These are phyloP conservation scores for Orussus abietinus DNA, from an alignment of 1,140 invertebrate genomes.

Conservation along the genomic window DNA sequence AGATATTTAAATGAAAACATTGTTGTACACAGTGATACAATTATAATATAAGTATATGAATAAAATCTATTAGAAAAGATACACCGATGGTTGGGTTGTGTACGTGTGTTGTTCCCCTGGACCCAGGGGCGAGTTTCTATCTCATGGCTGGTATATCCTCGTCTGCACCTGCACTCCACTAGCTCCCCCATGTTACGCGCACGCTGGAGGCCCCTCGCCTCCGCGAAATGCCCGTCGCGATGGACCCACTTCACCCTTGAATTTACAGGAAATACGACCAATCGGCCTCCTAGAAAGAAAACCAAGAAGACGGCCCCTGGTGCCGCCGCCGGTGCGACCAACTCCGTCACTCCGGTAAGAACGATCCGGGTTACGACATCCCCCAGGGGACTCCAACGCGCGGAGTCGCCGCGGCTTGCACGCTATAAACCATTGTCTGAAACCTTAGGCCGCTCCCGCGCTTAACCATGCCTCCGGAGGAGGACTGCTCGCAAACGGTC, in stretches of 20 bases:
- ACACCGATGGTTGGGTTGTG: conserved; percentile 21
- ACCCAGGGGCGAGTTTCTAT: no score
- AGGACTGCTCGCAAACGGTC: conserved; percentile 48
- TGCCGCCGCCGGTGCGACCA: conserved; percentile 24
- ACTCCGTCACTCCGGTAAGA: conserved; percentile 45
- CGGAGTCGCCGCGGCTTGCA: no score
- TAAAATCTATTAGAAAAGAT: conserved; percentile 57
- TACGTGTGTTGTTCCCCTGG: neutral
- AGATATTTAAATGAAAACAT: conserved; percentile 55
- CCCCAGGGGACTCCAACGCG: no score
- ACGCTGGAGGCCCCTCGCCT: no score
- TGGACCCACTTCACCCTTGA: no score
- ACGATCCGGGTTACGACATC: neutral
- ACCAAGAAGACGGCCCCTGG: conserved; percentile 36
- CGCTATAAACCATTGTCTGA: no score
- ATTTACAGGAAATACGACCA: conserved; percentile 48
- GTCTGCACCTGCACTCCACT: conserved; percentile 33
- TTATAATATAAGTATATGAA: conserved; percentile 57
- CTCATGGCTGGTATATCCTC: conserved; percentile 22
- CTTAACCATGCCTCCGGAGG: conserved; percentile 47
- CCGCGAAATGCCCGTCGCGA: no score
- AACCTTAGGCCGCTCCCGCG: no score
- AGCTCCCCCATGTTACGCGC: no score
- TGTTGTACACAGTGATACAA: conserved; percentile 58
- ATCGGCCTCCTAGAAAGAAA: conserved; percentile 49